A percentile compares a stretch with the other conserved stretches of the same genome.
Evolutionary conservation across 2,113 vertebrate genomes (phyloP).

Genomic region (Ictalurus punctatus): DNA sequence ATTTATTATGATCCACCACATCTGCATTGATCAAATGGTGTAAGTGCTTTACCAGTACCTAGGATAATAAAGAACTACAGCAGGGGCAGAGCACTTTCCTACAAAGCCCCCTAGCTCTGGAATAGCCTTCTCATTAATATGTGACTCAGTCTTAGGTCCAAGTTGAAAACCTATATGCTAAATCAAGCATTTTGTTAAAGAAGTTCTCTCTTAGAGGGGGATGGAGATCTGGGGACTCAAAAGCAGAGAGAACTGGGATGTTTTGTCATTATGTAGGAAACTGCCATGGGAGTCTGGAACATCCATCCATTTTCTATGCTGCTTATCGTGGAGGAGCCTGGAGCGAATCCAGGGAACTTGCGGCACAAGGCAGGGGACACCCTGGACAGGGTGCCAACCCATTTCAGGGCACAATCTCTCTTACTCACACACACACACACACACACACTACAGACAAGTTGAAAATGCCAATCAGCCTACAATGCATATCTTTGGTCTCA

Average conservation of each 20-base stretch:
- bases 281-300: neutral
- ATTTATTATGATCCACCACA: neutral
- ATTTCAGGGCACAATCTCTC: too few relatives aligned
- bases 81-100: neutral
- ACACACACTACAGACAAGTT: too few relatives aligned
- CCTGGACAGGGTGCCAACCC: too few relatives aligned
- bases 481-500: too few relatives aligned
- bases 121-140: neutral
- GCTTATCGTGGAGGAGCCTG: too few relatives aligned
- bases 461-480: too few relatives aligned
- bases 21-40: neutral
- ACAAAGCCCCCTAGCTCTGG: neutral
- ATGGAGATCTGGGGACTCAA: neutral
- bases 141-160: neutral
- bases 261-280: neutral
- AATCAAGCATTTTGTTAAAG: neutral
- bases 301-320: too few relatives aligned
- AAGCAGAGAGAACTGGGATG: neutral
- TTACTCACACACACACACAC: too few relatives aligned
- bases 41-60: neutral
- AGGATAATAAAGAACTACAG: neutral
- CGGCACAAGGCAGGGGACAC: too few relatives aligned
- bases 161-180: too few relatives aligned
- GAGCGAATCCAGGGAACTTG: too few relatives aligned
- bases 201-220: neutral